Evolutionary conservation across 2,113 vertebrate genomes (phyloP).

Genomic region (Pygoscelis antarcticus): DNA sequence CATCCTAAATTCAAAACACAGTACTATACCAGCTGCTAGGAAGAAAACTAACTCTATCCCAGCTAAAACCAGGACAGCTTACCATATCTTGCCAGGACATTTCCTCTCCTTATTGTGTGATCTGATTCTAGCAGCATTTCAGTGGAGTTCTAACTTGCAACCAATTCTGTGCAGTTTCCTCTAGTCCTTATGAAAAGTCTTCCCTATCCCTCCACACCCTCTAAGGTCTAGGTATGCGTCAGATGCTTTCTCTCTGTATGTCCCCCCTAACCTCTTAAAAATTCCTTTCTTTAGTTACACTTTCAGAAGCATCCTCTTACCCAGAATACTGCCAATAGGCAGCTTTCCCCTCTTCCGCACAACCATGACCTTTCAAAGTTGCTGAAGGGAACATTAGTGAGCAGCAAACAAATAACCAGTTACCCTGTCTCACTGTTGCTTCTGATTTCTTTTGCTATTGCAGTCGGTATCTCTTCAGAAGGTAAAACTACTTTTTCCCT

Average conservation of each 20-base stretch:
- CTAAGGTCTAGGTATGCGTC: not conserved
- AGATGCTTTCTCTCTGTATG: not conserved
- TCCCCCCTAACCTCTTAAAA: not conserved
- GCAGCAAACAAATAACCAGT: not conserved
- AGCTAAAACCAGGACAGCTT: not conserved
- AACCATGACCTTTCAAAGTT: not conserved
- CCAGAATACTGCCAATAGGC: not conserved
- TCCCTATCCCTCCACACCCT: not conserved
- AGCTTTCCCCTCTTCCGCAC: not conserved
- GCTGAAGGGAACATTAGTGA: not conserved
- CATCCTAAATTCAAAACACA: too few relatives aligned
- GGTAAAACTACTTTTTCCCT: not conserved
- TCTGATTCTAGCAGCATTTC: not conserved
- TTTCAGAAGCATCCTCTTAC: not conserved
- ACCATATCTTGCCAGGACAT: not conserved
- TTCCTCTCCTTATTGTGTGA: not conserved
- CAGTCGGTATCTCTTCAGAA: not conserved
- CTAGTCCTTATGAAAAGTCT: not conserved
- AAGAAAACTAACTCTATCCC: too few relatives aligned
- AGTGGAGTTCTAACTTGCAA: not conserved
- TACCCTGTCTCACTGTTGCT: not conserved
- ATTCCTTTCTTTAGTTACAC: not conserved
- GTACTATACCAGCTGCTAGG: too few relatives aligned
- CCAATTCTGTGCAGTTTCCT: not conserved
- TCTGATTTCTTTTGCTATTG: not conserved